Conservation (phyloP, 2,113 vertebrate genomes). For the Dasyornis broadbenti region DNA sequence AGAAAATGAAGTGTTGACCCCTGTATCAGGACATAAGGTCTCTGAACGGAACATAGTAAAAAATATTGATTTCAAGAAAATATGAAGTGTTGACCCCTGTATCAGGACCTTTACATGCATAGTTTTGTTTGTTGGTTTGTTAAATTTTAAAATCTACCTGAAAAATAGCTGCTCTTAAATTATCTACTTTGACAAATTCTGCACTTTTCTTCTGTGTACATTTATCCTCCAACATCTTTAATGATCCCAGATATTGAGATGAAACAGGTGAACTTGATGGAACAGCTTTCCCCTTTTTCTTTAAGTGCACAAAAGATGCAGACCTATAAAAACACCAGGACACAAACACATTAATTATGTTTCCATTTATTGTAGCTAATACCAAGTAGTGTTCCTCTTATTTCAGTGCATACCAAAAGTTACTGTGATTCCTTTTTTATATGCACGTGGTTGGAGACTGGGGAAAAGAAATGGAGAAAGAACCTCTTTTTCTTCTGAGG, state of each 20-base stretch:
- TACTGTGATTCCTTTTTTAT: neutral
- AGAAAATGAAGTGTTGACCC: neutral
- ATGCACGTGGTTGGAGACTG: neutral
- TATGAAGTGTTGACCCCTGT: neutral
- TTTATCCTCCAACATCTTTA: slow-evolving; percentile 84
- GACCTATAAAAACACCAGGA: slow-evolving; percentile 52
- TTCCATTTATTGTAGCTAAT: neutral
- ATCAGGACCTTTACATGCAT: neutral
- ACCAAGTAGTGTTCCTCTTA: neutral
- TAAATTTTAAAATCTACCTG: slow-evolving; percentile 74
- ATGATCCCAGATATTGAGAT: slow-evolving; percentile 82
- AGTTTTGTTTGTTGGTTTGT: neutral
- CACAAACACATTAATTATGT: neutral
- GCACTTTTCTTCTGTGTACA: slow-evolving; percentile 47
- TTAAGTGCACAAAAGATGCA: slow-evolving; percentile 36
- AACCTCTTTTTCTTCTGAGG: neutral
- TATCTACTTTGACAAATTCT: slow-evolving; percentile 74
- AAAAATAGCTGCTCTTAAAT: slow-evolving; percentile 84
- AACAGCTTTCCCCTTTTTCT: slow-evolving; percentile 38
- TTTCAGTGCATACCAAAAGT: neutral
- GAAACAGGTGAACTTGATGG: slow-evolving; percentile 27
- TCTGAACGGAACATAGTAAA: neutral
- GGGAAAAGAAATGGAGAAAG: neutral
- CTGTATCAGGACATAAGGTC: neutral
- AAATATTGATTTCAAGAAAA: neutral